Evolutionary conservation across 1,140 invertebrate genomes (phyloP).

Genomic region (Whitmania pigra): DNA sequence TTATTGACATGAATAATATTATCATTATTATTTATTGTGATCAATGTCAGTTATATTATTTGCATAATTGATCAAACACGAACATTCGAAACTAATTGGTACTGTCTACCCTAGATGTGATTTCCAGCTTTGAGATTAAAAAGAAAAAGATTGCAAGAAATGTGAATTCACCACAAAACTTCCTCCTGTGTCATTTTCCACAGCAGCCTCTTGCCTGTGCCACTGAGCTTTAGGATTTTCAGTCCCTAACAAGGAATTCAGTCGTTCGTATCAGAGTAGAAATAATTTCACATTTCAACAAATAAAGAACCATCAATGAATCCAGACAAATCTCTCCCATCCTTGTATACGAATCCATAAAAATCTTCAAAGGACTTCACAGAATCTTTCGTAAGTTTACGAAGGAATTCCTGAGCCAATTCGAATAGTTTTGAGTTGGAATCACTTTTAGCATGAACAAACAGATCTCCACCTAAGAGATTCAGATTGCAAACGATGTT

Average conservation of each 20-base stretch:
- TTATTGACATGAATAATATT: background rate
- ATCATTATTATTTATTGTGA: background rate
- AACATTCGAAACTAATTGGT: too few relatives aligned
- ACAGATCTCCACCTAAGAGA: slow-evolving; percentile 37
- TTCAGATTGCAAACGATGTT: too few relatives aligned
- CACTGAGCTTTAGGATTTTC: slow-evolving; percentile 39
- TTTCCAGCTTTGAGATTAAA: too few relatives aligned
- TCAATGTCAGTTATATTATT: background rate
- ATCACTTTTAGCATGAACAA: slow-evolving; percentile 39
- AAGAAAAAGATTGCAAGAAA: background rate
- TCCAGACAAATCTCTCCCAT: slow-evolving; percentile 38
- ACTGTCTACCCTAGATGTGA: too few relatives aligned
- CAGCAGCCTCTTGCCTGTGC: slow-evolving; percentile 32
- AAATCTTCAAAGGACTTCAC: slow-evolving; percentile 37
- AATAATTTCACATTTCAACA: too few relatives aligned
- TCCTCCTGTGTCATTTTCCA: slow-evolving; percentile 37
- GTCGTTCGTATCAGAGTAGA: too few relatives aligned
- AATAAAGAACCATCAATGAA: slow-evolving; percentile 38
- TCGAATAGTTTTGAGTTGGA: slow-evolving; percentile 37
- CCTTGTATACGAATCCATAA: slow-evolving; percentile 38
- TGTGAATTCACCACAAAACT: slow-evolving; percentile 36
- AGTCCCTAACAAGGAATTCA: slow-evolving; percentile 29
- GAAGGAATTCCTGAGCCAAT: slow-evolving; percentile 32
- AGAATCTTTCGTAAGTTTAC: slow-evolving; percentile 32
- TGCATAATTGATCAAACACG: background rate